Percentiles rank a stretch among this genome's conserved stretches.
phyloP scores from a whole-genome alignment of 2,113 vertebrate species.

The Hyperopisus bebe region DNA sequence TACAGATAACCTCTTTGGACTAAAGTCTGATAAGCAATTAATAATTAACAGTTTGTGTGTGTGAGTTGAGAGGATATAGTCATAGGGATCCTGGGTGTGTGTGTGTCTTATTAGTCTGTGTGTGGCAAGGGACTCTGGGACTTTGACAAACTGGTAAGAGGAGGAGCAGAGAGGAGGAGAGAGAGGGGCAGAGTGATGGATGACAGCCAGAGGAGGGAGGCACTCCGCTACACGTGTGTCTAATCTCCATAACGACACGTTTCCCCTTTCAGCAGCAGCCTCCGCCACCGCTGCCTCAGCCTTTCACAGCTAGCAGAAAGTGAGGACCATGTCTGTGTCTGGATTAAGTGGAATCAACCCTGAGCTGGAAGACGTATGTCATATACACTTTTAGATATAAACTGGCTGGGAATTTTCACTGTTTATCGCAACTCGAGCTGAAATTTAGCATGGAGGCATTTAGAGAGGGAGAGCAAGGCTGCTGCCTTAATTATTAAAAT shows the following conservation, averaged over 20 bases:
- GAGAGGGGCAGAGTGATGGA: slow-evolving; percentile 18
- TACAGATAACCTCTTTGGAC: background rate
- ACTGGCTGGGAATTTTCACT: background rate
- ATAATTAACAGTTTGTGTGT: slow-evolving; percentile 14
- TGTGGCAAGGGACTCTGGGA: background rate
- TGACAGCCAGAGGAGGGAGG: background rate
- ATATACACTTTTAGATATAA: background rate
- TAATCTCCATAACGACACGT: slow-evolving; percentile 24
- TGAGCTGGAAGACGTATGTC: background rate
- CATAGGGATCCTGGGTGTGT: slow-evolving; percentile 23
- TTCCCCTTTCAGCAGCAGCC: slow-evolving; percentile 6
- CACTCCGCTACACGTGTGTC: slow-evolving; percentile 15
- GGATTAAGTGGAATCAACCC: background rate
- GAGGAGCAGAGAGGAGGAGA: slow-evolving; percentile 1
- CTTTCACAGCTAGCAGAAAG: background rate
- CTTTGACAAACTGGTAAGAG: slow-evolving; percentile 3
- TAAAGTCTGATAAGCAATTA: background rate
- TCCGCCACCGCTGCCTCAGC: background rate
- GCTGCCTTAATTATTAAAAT: slow-evolving; percentile 13
- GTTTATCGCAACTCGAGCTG: background rate
- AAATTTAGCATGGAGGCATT: background rate
- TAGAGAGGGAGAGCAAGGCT: background rate
- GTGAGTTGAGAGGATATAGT: slow-evolving; percentile 20
- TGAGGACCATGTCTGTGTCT: background rate
- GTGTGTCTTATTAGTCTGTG: slow-evolving; percentile 27